These are phyloP conservation scores for Atractosteus spatula DNA, from an alignment of 2,113 vertebrate genomes.

Conservation along the genomic window DNA sequence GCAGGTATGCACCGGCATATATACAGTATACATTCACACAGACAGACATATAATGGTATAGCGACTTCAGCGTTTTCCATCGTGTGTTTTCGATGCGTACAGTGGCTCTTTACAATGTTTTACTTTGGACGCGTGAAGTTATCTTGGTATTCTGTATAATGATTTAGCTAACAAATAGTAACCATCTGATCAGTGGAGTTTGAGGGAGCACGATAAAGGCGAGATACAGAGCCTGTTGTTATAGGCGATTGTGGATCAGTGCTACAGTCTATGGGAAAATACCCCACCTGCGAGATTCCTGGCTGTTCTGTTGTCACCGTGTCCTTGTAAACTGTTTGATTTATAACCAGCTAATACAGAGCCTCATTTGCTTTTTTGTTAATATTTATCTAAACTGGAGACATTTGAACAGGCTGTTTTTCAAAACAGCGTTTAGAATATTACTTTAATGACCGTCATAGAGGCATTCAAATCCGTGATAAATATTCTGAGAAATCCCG, in stretches of 20 bases:
- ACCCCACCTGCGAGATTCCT: conserved; percentile 40
- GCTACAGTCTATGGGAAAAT: conserved; percentile 64
- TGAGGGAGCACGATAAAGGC: conserved; percentile 44
- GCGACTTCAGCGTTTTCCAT: too few species aligned
- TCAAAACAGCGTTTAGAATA: neutral
- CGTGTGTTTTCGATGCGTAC: too few species aligned
- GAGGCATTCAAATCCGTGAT: neutral
- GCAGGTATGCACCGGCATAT: too few species aligned
- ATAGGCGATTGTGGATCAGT: neutral
- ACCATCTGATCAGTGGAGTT: conserved; percentile 18
- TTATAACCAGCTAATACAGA: conserved; percentile 66
- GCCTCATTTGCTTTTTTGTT: conserved; percentile 76
- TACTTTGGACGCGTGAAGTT: conserved; percentile 22
- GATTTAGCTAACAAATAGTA: conserved; percentile 28
- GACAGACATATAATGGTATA: too few species aligned
- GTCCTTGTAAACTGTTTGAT: conserved; percentile 81
- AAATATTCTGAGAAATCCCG: neutral
- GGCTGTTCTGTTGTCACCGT: conserved; percentile 65
- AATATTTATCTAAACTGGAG: conserved; percentile 77
- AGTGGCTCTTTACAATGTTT: neutral
- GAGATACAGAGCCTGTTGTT: conserved; percentile 37
- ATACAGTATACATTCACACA: too few species aligned
- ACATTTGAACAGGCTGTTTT: conserved; percentile 28
- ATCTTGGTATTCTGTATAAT: conserved; percentile 28
- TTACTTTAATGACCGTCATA: too few species aligned